phyloP scores from a whole-genome alignment of 2,888 invertebrate species.

The Malacosoma neustria region DNA sequence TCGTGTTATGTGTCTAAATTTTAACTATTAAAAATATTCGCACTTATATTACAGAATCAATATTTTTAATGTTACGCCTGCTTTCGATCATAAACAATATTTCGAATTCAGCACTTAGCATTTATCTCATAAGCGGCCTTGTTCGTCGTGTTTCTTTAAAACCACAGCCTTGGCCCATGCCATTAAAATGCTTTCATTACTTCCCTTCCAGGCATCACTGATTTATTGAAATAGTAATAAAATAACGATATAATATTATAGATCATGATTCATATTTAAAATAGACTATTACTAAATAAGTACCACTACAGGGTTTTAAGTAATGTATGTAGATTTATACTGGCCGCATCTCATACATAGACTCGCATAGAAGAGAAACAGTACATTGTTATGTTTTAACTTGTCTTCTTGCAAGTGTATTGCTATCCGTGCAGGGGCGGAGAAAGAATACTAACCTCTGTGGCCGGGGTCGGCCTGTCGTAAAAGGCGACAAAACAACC shows the following conservation, averaged over 20 bases:
- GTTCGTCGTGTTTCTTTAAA: conserved; percentile 28
- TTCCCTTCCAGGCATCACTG: conserved; percentile 38
- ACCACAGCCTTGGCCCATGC: conserved; percentile 42
- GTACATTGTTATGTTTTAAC: too few relatives aligned
- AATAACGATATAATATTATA: conserved; percentile 3
- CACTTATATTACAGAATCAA: conserved; percentile 1
- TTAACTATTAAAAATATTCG: too few relatives aligned
- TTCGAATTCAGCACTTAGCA: conserved; percentile 30
- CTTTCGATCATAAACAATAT: conserved; percentile 19
- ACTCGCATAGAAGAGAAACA: too few relatives aligned
- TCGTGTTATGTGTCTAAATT: too few relatives aligned
- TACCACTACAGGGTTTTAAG: too few relatives aligned
- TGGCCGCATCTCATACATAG: too few relatives aligned
- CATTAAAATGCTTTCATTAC: conserved; percentile 48
- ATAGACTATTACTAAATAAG: background rate
- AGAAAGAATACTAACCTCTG: too few relatives aligned
- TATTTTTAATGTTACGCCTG: conserved; percentile 26
- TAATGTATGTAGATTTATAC: too few relatives aligned
- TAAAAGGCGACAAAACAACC: too few relatives aligned
- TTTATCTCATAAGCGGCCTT: conserved; percentile 33
- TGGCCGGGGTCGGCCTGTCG: too few relatives aligned
- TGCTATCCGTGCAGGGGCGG: too few relatives aligned
- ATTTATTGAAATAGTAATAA: conserved; percentile 25
- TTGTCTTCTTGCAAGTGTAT: too few relatives aligned
- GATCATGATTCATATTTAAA: background rate